Base-by-base conservation (phyloP, 2,888 invertebrate genomes). In the Agapostemon virescens region DNA sequence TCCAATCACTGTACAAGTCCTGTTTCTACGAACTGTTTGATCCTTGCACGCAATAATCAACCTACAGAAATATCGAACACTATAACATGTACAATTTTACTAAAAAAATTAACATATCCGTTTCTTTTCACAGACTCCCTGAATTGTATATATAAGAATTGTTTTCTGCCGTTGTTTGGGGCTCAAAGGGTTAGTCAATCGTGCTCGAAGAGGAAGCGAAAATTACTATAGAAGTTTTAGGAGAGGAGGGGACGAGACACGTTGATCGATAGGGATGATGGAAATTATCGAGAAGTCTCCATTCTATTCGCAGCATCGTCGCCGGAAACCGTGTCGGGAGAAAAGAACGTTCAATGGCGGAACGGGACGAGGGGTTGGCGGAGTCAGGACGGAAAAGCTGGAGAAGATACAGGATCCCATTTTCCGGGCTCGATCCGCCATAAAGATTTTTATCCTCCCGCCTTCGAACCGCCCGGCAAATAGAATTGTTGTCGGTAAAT, bases 401-500 rank as follows among this genome's bases (percentile, higher is more conserved):
- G 63, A 67, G 66, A 55, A 74, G 66, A 45, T 76, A 77, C 63
- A 70, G 74, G 79, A 84, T 81, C 77, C 83, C 74, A 85, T 86
- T 86, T 87, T 82, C 81, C 82, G 55, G 68, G 75, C 55, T 87
- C 81, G 77, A 79, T 81, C 71, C 79, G 76, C 74, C 69, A 69
- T 85, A 81, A 73, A 85, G 78, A 84, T 84, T 84, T 78, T 87
- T 80, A 86, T 85, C 74, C 71, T 63, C 75, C 69, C 66, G 68
- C 49, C 36, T 49, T 55, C 61, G 52, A 33, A 52, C 52, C 30
- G 74, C 74, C 11, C 72, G 71, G 87, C 81, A 83, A 86, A 87
- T 86, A 74, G 87, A 85, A 87, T 87, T 76, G 87, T 86, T 76
- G 84, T 52, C 80, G 79, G 79, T 79, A 81, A 85, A 83, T 83